These are phyloP conservation scores for Ennomos quercinarius DNA, from an alignment of 2,888 invertebrate genomes.

Conservation along the genomic window DNA sequence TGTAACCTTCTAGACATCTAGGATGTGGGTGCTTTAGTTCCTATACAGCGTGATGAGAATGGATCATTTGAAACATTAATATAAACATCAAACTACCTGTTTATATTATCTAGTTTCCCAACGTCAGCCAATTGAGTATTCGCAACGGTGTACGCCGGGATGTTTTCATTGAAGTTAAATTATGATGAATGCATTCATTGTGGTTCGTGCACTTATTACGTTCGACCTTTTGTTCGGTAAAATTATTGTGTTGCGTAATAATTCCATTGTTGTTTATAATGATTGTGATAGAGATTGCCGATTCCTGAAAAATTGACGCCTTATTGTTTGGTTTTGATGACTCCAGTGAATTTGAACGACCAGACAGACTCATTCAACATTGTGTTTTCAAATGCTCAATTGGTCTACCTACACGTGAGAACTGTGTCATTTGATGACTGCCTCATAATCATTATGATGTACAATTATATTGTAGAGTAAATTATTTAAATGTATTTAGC, in stretches of 20 bases:
- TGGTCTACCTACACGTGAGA: too few species aligned
- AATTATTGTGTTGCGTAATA: constrained; percentile 68
- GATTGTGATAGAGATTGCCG: constrained; percentile 50
- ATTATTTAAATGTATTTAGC: too few species aligned
- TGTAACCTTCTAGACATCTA: not conserved
- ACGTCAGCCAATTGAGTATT: constrained; percentile 61
- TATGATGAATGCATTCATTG: constrained; percentile 72
- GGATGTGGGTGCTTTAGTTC: not conserved
- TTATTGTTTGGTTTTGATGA: constrained; percentile 32
- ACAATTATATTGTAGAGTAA: too few species aligned
- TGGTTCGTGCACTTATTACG: constrained; percentile 57
- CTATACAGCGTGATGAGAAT: constrained; percentile 1
- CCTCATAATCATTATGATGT: too few species aligned
- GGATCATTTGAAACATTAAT: constrained; percentile 6
- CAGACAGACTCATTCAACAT: too few species aligned
- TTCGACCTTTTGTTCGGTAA: constrained; percentile 70
- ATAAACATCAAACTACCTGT: constrained; percentile 16
- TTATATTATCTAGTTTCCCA: constrained; percentile 43
- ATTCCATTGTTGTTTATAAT: constrained; percentile 54
- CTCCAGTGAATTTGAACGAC: not conserved
- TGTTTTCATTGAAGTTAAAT: constrained; percentile 68
- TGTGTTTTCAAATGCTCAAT: too few species aligned
- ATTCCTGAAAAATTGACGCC: constrained; percentile 41
- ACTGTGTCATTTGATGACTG: too few species aligned
- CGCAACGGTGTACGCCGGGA: constrained; percentile 55